Conservation (phyloP, 2,113 vertebrate species). For the Pseudorectes ferrugineus region DNA sequence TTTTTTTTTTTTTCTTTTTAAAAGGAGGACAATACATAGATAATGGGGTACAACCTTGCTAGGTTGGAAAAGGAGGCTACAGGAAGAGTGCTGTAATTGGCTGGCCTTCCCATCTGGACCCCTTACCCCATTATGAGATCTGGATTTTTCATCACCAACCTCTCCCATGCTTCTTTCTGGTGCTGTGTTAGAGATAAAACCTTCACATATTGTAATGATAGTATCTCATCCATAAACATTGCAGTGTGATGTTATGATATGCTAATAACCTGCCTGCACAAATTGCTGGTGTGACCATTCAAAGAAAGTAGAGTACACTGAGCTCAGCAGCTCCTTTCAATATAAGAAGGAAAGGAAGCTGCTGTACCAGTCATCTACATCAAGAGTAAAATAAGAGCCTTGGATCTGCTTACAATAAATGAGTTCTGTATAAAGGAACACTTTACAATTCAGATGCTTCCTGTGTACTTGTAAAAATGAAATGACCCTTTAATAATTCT, state of each 20-base stretch:
- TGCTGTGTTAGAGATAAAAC: background rate
- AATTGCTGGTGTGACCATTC: background rate
- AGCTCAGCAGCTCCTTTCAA: background rate
- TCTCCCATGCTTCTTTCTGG: background rate
- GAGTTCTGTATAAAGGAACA: background rate
- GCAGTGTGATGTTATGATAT: background rate
- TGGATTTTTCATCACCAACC: background rate
- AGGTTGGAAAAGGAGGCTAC: background rate
- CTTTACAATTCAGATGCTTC: background rate
- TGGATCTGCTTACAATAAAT: background rate
- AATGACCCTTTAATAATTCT: background rate
- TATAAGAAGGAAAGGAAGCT: background rate
- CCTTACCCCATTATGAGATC: background rate
- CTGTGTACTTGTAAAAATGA: background rate
- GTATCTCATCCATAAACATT: background rate
- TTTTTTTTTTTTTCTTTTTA: background rate
- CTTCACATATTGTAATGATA: background rate
- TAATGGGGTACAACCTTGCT: background rate
- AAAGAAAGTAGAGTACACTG: background rate
- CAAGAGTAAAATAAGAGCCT: background rate
- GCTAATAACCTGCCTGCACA: background rate
- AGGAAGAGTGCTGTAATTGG: background rate
- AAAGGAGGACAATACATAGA: background rate
- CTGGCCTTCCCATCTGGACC: background rate
- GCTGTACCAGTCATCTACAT: background rate